Evolutionary conservation across 92 coral and sea anemone species (phyloP).

Genomic region (Scolanthus callimorphus): DNA sequence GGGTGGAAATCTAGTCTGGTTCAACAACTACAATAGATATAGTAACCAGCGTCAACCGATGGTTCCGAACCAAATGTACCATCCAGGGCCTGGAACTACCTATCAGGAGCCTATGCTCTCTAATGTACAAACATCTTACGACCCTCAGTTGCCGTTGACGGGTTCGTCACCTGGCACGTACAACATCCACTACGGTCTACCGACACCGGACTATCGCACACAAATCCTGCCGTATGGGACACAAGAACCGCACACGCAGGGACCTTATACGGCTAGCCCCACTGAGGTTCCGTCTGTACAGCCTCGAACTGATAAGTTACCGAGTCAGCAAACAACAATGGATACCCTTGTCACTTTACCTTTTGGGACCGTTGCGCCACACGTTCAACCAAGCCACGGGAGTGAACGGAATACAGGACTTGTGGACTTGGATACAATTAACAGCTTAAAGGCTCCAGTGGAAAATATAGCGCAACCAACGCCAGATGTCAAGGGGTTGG

Average conservation of each 20-base stretch:
- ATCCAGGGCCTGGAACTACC: neutral
- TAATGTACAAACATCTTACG: constrained; percentile 26
- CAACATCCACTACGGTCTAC: constrained; percentile 25
- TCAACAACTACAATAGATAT: constrained; percentile 17
- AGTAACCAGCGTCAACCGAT: neutral
- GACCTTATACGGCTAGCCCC: neutral
- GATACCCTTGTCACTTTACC: too few relatives aligned
- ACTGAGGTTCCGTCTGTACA: too few relatives aligned
- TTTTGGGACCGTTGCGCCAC: too few relatives aligned
- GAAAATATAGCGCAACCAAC: neutral
- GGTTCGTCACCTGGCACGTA: constrained; percentile 14
- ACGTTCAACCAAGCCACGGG: too few relatives aligned
- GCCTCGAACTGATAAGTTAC: too few relatives aligned
- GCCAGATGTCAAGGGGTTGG: neutral
- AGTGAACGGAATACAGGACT: too few relatives aligned
- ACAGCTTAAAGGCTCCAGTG: neutral
- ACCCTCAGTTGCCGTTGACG: neutral
- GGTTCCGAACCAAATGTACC: constrained; percentile 1
- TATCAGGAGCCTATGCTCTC: constrained; percentile 31
- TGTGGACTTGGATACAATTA: neutral
- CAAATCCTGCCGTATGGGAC: constrained; percentile 17
- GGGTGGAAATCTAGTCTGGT: constrained; percentile 65
- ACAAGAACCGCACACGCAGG: constrained; percentile 12
- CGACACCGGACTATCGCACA: constrained; percentile 19
- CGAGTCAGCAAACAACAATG: too few relatives aligned